Evolutionary conservation across 2,113 vertebrate species (phyloP), one percentile per base, ranked within the genome.

Genomic region (Tympanuchus pallidicinctus): DNA sequence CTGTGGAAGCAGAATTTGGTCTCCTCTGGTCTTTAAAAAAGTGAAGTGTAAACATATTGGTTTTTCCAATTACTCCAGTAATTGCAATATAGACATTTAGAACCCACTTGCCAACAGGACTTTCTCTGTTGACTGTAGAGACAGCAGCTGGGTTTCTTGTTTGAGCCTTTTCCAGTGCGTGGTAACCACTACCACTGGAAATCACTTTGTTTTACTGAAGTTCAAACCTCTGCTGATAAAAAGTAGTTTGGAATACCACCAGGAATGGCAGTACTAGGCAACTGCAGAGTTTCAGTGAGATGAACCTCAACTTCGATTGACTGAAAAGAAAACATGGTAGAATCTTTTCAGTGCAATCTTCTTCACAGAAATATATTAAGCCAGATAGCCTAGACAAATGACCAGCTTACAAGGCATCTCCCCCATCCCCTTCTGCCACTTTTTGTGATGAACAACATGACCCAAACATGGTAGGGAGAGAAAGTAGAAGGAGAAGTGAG

Each of bases 101-200:
- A 89, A 64, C 22, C 50, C 38, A 20, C 0, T 17, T 88, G 47
- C 74, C 67, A 91, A 40, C 21, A 34, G 32, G 66, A 36, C 40
- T 91, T 71, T 96, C 73, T 73, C 30, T 59, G 25, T 8, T 65
- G 59, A 40, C 78, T 54, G 27, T 24, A 52, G 43, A 14, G 36
- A 59, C 87, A 82, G 69, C 24, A 27, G 13, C 34, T 91, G 91
- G 40, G 64, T 93, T 93, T 91, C 87, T 83, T 89, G 61, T 43
- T 64, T 24, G 75, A 25, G 10, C 40, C 50, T 88, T 91, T 48
- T 14, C 15, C 34, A 69, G 3, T 5, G 69, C 91, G 61, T 2
- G 1, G 94, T 88, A 94, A 88, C 93, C 69, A 90, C 48, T 93
- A 85, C 32, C 48, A 67, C 27, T 86, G 88, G 79, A 95, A 92